Conservation (phyloP, 2,797 vertebrate genomes). For the Oreochromis grahami region DNA sequence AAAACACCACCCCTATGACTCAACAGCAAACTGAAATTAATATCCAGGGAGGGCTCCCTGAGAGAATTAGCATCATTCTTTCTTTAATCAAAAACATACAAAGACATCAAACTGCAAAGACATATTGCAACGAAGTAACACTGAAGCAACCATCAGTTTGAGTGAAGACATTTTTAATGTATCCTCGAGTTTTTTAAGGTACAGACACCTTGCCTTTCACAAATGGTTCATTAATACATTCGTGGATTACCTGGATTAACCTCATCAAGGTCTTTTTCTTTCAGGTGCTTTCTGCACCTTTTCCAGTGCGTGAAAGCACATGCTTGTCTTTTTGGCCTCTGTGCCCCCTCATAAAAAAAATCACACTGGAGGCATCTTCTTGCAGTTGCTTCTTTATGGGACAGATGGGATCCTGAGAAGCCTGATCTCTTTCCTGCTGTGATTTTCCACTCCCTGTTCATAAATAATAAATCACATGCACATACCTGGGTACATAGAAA, state of each 20-base stretch:
- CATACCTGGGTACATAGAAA: neutral
- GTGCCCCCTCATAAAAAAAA: constrained; percentile 29
- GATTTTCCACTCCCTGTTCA: constrained; percentile 32
- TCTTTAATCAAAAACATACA: constrained; percentile 43
- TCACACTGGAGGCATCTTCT: constrained; percentile 43
- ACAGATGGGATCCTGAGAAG: constrained; percentile 48
- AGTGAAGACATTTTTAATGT: neutral
- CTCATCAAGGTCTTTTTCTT: constrained; percentile 8
- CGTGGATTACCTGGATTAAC: neutral
- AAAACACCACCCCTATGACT: constrained; percentile 36
- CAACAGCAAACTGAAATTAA: constrained; percentile 47
- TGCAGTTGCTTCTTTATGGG: constrained; percentile 54
- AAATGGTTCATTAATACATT: constrained; percentile 33
- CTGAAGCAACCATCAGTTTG: neutral
- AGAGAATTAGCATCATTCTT: constrained; percentile 23
- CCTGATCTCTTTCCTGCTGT: constrained; percentile 40
- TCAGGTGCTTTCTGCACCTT: constrained; percentile 39
- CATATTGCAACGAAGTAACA: constrained; percentile 8
- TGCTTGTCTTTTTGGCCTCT: constrained; percentile 28
- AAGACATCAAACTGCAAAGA: constrained; percentile 42
- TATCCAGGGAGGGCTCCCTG: constrained; percentile 17
- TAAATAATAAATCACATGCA: constrained; percentile 21
- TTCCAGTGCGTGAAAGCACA: constrained; percentile 52
- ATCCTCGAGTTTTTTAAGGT: constrained; percentile 1
- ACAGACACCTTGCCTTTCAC: constrained; percentile 9